phyloP scores from a whole-genome alignment of 2,113 vertebrate genomes.

The Scytalopus superciliaris region DNA sequence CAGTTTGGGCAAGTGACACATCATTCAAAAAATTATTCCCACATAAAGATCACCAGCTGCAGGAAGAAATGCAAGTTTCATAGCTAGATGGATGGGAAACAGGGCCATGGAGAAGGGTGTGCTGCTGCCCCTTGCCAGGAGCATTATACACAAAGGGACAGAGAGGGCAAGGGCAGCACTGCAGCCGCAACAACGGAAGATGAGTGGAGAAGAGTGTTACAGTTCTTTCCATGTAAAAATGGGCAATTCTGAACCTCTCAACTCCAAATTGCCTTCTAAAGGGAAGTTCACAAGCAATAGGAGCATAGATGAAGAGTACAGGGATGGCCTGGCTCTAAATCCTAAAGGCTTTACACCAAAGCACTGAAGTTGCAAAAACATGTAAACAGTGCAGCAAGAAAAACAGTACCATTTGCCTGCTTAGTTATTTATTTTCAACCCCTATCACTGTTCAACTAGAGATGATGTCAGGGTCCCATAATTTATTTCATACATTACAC shows the following conservation, averaged over 20 bases:
- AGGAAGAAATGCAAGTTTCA: background rate
- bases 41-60: background rate
- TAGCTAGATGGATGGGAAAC: background rate
- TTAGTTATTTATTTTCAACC: background rate
- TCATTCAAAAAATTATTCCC: background rate
- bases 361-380: background rate
- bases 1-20: background rate
- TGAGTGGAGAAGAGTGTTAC: background rate
- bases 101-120: background rate
- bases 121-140: background rate
- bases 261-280: background rate
- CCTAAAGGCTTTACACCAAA: background rate
- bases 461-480: background rate
- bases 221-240: background rate
- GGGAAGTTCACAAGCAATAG: background rate
- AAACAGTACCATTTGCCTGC: background rate
- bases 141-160: background rate
- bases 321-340: background rate
- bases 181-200: fast-evolving
- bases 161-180: background rate
- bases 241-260: background rate
- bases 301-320: background rate
- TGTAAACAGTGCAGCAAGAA: background rate
- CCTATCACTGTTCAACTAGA: background rate
- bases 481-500: background rate